These are phyloP conservation scores for Lineus longissimus DNA, from an alignment of 1,140 invertebrate species.

Conservation along the genomic window DNA sequence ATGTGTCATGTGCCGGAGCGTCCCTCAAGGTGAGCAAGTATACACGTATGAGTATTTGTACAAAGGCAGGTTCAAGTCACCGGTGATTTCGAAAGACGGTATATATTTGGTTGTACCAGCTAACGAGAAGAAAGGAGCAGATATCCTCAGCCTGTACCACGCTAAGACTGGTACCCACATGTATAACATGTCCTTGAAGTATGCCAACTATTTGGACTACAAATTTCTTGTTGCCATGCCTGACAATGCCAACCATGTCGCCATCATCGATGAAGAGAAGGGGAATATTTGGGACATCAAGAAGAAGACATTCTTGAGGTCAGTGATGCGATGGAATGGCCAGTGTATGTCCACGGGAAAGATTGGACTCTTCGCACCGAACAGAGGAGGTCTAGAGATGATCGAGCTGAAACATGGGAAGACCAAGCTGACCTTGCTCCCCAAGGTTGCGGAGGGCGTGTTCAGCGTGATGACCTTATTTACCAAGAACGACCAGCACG, in stretches of 20 bases:
- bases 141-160: slow-evolving; percentile 79
- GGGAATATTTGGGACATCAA: slow-evolving; percentile 65
- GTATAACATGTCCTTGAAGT: slow-evolving; percentile 61
- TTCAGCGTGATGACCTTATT: slow-evolving; percentile 94
- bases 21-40: slow-evolving; percentile 64
- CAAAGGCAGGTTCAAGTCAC: slow-evolving; percentile 49
- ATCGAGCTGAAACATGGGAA: slow-evolving; percentile 62
- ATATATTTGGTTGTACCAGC: slow-evolving; percentile 72
- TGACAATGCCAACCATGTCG: slow-evolving; percentile 69
- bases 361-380: slow-evolving; percentile 86
- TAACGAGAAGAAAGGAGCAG: slow-evolving; percentile 74
- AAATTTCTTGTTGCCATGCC: slow-evolving; percentile 50
- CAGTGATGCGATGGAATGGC: slow-evolving; percentile 58
- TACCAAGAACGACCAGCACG: slow-evolving; percentile 89
- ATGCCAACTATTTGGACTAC: slow-evolving; percentile 51
- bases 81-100: slow-evolving; percentile 77
- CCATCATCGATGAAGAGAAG: slow-evolving; percentile 84
- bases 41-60: slow-evolving; percentile 74
- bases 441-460: slow-evolving; percentile 86
- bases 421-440: slow-evolving; percentile 82
- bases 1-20: slow-evolving; percentile 26
- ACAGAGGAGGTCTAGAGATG: slow-evolving; percentile 81
- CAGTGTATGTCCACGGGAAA: slow-evolving; percentile 60
- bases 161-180: slow-evolving; percentile 76
- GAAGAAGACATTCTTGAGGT: slow-evolving; percentile 55